phyloP scores from a whole-genome alignment of 2,888 invertebrate genomes.

The Aradus depressus region DNA sequence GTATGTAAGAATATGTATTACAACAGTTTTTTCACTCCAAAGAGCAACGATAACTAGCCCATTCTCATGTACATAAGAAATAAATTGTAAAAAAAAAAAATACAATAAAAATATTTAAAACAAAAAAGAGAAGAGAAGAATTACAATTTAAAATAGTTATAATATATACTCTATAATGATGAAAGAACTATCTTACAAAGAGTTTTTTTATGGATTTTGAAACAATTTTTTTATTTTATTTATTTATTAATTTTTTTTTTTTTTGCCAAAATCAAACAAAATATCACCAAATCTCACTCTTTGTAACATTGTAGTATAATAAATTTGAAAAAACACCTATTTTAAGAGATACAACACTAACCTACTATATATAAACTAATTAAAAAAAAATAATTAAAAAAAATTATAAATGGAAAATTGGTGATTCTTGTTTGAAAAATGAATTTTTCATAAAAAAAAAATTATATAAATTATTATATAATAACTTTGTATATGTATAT shows the following conservation, averaged over 20 bases:
- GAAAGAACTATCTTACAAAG: slow-evolving; percentile 24
- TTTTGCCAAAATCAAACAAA: slow-evolving; percentile 21
- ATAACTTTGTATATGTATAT: slow-evolving; percentile 3
- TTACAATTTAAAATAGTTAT: no score
- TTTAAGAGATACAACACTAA: slow-evolving; percentile 3
- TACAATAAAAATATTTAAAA: no score
- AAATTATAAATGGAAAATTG: slow-evolving; percentile 20
- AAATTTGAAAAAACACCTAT: slow-evolving; percentile 7
- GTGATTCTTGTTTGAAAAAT: slow-evolving; percentile 21
- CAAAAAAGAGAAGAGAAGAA: no score
- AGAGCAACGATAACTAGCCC: no score
- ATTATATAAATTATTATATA: slow-evolving; percentile 2
- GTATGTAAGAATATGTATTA: no score
- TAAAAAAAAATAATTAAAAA: slow-evolving; percentile 11
- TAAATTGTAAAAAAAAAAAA: no score
- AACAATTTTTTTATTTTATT: slow-evolving; percentile 1
- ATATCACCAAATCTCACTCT: slow-evolving; percentile 23
- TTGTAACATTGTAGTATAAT: slow-evolving; percentile 18
- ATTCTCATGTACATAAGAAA: no score
- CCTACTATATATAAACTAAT: slow-evolving; percentile 6
- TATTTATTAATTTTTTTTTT: neutral
- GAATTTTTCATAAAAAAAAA: no score
- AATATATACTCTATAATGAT: slow-evolving; percentile 8
- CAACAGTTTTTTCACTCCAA: no score
- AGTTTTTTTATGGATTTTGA: slow-evolving; percentile 14